Conservation (phyloP, 2,797 vertebrate genomes). For the Squalus acanthias region DNA sequence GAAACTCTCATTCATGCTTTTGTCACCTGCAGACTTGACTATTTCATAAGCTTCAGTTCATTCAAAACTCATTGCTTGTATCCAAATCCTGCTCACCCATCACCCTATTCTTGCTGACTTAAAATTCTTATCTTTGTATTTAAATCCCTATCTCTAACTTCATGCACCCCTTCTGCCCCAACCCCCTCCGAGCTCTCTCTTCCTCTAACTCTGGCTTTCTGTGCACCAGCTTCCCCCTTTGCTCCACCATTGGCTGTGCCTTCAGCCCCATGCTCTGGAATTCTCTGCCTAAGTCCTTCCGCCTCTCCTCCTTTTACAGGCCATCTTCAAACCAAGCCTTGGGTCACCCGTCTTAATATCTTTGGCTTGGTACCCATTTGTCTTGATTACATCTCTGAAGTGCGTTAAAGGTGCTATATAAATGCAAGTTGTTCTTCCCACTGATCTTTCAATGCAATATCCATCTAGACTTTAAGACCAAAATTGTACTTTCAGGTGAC, state of each 20-base stretch:
- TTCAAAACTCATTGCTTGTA: neutral
- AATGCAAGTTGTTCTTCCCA: neutral
- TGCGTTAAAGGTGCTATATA: neutral
- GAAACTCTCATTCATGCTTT: neutral
- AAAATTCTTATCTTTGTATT: neutral
- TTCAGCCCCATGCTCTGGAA: neutral
- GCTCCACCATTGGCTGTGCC: neutral
- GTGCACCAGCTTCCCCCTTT: neutral
- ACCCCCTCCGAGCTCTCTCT: neutral
- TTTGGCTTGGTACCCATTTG: neutral
- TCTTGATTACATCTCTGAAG: neutral
- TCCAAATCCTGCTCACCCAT: neutral
- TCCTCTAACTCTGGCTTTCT: neutral
- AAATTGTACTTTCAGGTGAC: constrained; percentile 70
- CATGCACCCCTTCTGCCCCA: neutral
- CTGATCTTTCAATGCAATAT: neutral
- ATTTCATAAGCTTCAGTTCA: neutral
- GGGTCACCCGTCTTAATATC: neutral
- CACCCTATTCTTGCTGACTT: neutral
- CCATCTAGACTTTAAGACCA: neutral
- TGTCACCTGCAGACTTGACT: neutral
- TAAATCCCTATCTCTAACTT: neutral
- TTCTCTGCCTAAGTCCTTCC: neutral
- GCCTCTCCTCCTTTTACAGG: neutral
- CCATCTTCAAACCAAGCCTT: neutral